Percentiles rank a stretch among this genome's conserved stretches.
Evolutionary conservation across 2,113 vertebrate genomes (phyloP).

Genomic region (Elephas maximus): DNA sequence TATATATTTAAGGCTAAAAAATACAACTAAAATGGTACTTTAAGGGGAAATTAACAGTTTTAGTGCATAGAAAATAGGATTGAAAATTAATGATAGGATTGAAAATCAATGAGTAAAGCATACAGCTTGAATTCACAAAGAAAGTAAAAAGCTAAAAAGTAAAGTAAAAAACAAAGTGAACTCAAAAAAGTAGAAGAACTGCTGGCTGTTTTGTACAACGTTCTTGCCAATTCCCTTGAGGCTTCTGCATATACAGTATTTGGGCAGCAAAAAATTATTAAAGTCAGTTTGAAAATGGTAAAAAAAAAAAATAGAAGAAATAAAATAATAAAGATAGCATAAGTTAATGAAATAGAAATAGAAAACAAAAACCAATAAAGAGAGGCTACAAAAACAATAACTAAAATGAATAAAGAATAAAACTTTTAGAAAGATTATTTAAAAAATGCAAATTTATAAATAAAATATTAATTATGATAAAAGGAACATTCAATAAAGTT

Average conservation of each 20-base stretch:
- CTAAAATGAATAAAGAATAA: neutral
- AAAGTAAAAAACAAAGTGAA: neutral
- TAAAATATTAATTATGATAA: neutral
- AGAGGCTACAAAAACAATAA: neutral
- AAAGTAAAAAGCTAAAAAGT: neutral
- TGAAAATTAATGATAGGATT: neutral
- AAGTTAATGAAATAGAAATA: neutral
- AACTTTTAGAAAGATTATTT: neutral
- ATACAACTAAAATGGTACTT: neutral
- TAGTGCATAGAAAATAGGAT: neutral
- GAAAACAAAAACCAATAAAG: neutral
- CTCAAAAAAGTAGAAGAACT: conserved; percentile 82
- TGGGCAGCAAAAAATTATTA: conserved; percentile 90
- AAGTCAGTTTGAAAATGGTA: conserved; percentile 89
- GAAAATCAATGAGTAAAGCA: neutral
- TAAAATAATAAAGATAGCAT: neutral
- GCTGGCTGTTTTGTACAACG: conserved; percentile 96
- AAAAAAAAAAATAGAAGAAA: neutral
- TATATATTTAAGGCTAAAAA: neutral
- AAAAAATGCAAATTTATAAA: neutral
- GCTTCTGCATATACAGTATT: conserved; percentile 93
- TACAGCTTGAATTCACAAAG: neutral
- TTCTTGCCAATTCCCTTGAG: conserved; percentile 86
- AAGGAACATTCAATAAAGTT: neutral
- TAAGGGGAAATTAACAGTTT: neutral